Evolutionary conservation across 2,888 invertebrate genomes (phyloP), one percentile per base, ranked within the genome.

Genomic region (Diadegma fenestrale): DNA sequence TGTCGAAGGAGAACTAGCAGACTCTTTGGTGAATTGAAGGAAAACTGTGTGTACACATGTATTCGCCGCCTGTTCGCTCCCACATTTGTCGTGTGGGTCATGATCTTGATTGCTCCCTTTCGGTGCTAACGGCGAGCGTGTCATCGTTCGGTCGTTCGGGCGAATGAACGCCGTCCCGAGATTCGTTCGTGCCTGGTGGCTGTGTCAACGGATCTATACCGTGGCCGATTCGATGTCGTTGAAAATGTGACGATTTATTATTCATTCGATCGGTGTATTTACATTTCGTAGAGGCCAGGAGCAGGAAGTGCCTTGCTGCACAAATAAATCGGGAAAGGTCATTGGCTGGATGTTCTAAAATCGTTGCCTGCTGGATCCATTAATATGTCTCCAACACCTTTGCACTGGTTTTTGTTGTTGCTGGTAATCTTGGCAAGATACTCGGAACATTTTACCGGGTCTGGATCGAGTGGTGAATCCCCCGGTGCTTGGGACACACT

Each of bases 31-130:
- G 66, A 64, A 10, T 83, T 83, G 69, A 41, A 75, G 66, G 58
- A 71, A 76, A 58, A 41, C 66, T 69, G 51, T n/a, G n/a, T n/a
- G n/a, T 51, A 19, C 61, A 45, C 51, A 48, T 43, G 43, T 43
- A 58, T 45, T 12, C 17, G 17, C 4, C 8, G 12, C 37, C 73
- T 58, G 33, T 76, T 17, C 68, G 8, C 68, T 66, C 75, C 37
- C 54, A 26, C 61, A 79, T 64, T 45, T 63, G 45, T 37, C 75
- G 68, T 69, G 45, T 81, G 75, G 72, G 81, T 82, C 84, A 78
- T 86, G 87, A 88, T 88, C 88, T 85, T 91, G 89, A 91, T 91
- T 91, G 87, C 88, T 87, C 83, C 88, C 87, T 86, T 90, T 90
- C 89, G 87, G 58, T 58, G 58, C 48, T 30, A 37, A 45, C 37